Conservation (phyloP, 2,797 vertebrate species). For the Xiphophorus birchmanni region DNA sequence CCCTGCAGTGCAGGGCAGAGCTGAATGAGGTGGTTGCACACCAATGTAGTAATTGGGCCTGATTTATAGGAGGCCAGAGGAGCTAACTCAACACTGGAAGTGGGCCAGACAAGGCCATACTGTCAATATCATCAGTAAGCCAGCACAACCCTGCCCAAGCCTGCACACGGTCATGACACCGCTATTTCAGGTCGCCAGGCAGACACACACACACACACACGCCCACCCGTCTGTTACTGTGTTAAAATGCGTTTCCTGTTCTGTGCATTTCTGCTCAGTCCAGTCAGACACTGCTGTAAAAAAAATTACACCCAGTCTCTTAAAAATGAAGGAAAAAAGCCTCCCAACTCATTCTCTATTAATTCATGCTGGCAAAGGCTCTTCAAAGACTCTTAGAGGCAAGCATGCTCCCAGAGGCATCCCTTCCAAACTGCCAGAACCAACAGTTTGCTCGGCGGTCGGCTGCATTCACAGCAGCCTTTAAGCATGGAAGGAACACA, state of each 20-base stretch:
- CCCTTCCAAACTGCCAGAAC: slow-evolving; percentile 71
- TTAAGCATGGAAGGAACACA: slow-evolving; percentile 62
- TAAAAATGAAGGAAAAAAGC: slow-evolving; percentile 62
- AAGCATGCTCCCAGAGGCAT: slow-evolving; percentile 70
- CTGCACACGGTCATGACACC: slow-evolving; percentile 38
- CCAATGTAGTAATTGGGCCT: slow-evolving; percentile 74
- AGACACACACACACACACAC: background rate
- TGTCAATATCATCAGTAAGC: slow-evolving; percentile 70
- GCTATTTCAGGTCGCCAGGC: slow-evolving; percentile 35
- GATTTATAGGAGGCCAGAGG: slow-evolving; percentile 77
- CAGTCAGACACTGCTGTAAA: slow-evolving; percentile 40
- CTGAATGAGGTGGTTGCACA: slow-evolving; percentile 64
- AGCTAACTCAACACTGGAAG: slow-evolving; percentile 65
- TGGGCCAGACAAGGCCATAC: slow-evolving; percentile 63
- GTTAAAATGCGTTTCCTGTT: slow-evolving; percentile 18
- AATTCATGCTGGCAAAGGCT: slow-evolving; percentile 76
- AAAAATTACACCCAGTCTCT: slow-evolving; percentile 61
- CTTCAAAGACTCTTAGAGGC: slow-evolving; percentile 77
- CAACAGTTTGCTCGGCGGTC: slow-evolving; percentile 68
- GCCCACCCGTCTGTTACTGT: background rate
- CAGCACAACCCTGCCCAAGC: slow-evolving; percentile 41
- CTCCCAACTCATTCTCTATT: slow-evolving; percentile 68
- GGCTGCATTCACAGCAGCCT: slow-evolving; percentile 62
- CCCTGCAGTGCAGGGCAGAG: slow-evolving; percentile 57
- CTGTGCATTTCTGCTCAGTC: slow-evolving; percentile 17